phyloP scores from a whole-genome alignment of 2,797 vertebrate species.

The Darevskia mixta region DNA sequence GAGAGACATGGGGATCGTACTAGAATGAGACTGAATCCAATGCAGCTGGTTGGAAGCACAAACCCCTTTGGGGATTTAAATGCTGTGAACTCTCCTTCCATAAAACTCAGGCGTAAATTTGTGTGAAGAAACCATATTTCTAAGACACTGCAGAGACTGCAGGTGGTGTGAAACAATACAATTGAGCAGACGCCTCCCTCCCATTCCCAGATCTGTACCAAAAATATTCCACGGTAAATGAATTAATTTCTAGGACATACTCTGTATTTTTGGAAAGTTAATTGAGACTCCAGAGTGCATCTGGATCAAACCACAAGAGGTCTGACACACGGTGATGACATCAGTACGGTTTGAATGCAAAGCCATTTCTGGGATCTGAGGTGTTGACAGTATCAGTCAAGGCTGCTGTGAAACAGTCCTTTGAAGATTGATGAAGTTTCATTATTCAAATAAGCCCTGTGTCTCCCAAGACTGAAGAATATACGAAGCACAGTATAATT shows the following conservation, averaged over 20 bases:
- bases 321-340: neutral
- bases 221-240: neutral
- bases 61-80: no score
- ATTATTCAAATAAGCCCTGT: constrained; percentile 28
- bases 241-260: neutral
- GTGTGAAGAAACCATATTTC: no score
- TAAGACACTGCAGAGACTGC: no score
- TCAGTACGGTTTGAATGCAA: constrained; percentile 8
- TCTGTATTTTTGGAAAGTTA: neutral
- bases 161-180: no score
- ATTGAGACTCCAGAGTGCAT: neutral
- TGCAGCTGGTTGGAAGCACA: no score
- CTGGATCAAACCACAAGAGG: neutral
- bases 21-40: no score
- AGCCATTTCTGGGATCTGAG: constrained; percentile 12
- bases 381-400: neutral
- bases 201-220: neutral
- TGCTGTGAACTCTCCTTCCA: no score
- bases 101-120: no score
- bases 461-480: constrained; percentile 26
- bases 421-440: neutral
- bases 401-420: constrained; percentile 13
- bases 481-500: constrained; percentile 31
- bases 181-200: neutral
- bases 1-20: no score